Evolutionary conservation across 2,888 invertebrate genomes (phyloP).

Genomic region (Lathronympha strigana): DNA sequence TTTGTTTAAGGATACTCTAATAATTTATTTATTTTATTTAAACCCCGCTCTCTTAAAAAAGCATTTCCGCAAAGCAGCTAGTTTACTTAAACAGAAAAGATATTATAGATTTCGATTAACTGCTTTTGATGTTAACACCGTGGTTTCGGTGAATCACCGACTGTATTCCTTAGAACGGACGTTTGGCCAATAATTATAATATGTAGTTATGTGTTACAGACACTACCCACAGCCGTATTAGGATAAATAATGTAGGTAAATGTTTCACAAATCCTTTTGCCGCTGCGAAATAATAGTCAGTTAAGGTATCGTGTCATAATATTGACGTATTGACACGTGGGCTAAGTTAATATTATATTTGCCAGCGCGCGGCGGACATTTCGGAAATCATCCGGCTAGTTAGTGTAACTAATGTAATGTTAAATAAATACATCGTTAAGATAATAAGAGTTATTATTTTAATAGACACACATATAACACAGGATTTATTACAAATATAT

Average conservation of each 20-base stretch:
- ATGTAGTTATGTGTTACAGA: neutral
- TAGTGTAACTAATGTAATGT: neutral
- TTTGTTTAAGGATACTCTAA: too few species aligned
- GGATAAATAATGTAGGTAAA: conserved; percentile 19
- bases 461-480: neutral
- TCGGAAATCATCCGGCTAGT: conserved; percentile 17
- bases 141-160: too few species aligned
- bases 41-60: too few species aligned
- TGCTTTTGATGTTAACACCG: too few species aligned
- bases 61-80: too few species aligned
- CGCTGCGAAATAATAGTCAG: conserved; percentile 16
- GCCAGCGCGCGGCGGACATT: conserved; percentile 24
- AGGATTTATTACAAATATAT: too few species aligned
- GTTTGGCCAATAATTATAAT: neutral
- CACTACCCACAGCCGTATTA: neutral
- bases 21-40: too few species aligned
- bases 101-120: too few species aligned
- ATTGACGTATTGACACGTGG: conserved; percentile 17
- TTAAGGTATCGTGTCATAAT: conserved; percentile 15
- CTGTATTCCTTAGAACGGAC: too few species aligned
- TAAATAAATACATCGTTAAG: neutral
- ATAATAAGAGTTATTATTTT: too few species aligned
- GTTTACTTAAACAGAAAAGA: too few species aligned
- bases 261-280: conserved; percentile 19
- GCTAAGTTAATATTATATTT: conserved; percentile 11